Evolutionary conservation across 2,888 invertebrate genomes (phyloP).

Genomic region (Ditylenchus weischeri): DNA sequence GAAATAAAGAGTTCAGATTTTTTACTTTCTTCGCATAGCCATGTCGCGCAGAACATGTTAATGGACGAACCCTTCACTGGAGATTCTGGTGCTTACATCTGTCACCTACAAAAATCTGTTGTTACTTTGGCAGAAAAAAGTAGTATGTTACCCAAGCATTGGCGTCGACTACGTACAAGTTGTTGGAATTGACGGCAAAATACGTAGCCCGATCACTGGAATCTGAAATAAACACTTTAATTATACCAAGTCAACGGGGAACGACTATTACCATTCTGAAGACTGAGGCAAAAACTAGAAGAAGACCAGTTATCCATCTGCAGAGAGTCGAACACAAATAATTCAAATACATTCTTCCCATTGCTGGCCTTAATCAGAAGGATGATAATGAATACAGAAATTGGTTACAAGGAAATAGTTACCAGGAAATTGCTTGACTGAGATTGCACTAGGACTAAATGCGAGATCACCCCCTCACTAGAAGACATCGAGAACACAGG

Average conservation of each 20-base stretch:
- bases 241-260: background rate
- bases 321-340: conserved; percentile 14
- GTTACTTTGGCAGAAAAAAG: background rate
- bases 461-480: conserved; percentile 22
- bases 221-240: conserved; percentile 4
- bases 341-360: conserved; percentile 20
- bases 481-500: conserved; percentile 29
- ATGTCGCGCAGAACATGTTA: too few species aligned
- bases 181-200: background rate
- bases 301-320: conserved; percentile 1
- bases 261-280: conserved; percentile 12
- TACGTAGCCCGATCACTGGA: conserved; percentile 5
- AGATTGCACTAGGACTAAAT: conserved; percentile 15
- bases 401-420: background rate
- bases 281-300: background rate
- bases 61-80: too few species aligned
- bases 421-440: conserved; percentile 20
- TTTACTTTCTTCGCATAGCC: too few species aligned
- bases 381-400: background rate
- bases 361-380: conserved; percentile 2
- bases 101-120: background rate
- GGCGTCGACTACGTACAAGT: conserved; percentile 12
- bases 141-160: conserved; percentile 3
- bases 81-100: too few species aligned
- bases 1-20: background rate